Base-by-base conservation (phyloP, 30 jellyfish, hydroid and myxozoan species). In the Chironex yamaguchii region DNA sequence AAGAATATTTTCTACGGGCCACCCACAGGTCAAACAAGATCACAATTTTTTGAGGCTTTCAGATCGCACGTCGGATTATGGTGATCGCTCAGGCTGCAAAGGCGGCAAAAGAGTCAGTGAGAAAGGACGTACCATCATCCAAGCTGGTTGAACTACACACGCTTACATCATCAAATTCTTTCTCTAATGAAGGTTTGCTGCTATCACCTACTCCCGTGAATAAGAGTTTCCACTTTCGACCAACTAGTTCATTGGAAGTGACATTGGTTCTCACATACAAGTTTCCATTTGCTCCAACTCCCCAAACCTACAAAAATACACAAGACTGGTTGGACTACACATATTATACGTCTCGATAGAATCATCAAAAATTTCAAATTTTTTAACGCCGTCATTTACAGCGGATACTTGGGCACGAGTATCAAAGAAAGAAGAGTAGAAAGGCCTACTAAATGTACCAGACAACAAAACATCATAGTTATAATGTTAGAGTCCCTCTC, bases 181-280 rank as follows among this genome's bases (percentile, higher is more conserved):
- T 42, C 9, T 42, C 58, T 42, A 42, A 6, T 9, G 58, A 42
- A 42, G 9, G 9, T 42, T 17, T 42, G 9, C 58, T 42, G 9
- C 17, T 17, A 17, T 42, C 58, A 42, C 58, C 58, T n/a, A n/a
- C n/a, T 6, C 58, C 58, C 9, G 13, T 9, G 17, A 42, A 42
- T 6, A 91, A 54, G 6, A 65, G 63, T 42, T 91, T 91, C 98
- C 98, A 91, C 64, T 91, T 87, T 62, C 88, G 52, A 2, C 98
- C 98, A 50, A 74, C 98, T 22, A 82, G 91, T 63, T 91, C 98
- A 20, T 70, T 62, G 3, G 92, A 88, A 14, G 90, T 74, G 76
- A 91, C 92, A 51, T 86, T 84, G 3, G 98, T 91, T 34, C 98
- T 90, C 21, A 91, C 58, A 25, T 64, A 82, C 26, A 91, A 9